Evolutionary conservation across 2,888 invertebrate species (phyloP).

Genomic region (Buathra laborator): DNA sequence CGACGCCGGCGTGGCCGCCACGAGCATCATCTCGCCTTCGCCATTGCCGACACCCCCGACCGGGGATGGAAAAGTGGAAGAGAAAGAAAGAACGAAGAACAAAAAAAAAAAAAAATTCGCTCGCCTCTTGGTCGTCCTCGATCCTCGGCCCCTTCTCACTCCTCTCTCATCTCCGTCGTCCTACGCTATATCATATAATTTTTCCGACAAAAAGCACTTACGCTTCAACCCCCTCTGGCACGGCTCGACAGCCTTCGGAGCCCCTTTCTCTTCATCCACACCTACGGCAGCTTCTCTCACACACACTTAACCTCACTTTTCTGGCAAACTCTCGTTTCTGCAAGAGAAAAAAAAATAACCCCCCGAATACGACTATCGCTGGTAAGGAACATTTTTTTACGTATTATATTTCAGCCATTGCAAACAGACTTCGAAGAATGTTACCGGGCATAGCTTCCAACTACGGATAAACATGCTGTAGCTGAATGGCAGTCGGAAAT

Average conservation of each 20-base stretch:
- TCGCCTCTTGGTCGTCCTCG: constrained; percentile 70
- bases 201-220: constrained; percentile 84
- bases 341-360: constrained; percentile 36
- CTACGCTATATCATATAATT: constrained; percentile 83
- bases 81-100: constrained; percentile 46
- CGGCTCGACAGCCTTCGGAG: constrained; percentile 66
- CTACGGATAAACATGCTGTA: too few relatives aligned
- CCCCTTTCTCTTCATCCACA: constrained; percentile 67
- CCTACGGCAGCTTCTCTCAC: constrained; percentile 63
- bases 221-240: constrained; percentile 72
- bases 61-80: constrained; percentile 61
- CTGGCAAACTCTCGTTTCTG: constrained; percentile 32
- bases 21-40: constrained; percentile 39
- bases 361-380: too few relatives aligned
- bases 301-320: constrained; percentile 72
- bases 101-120: constrained; percentile 72
- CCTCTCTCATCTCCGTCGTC: constrained; percentile 61
- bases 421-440: too few relatives aligned
- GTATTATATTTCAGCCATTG: too few relatives aligned
- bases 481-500: too few relatives aligned
- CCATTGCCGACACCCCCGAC: constrained; percentile 55
- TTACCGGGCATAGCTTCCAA: too few relatives aligned
- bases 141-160: constrained; percentile 49
- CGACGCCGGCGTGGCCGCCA: constrained; percentile 76
- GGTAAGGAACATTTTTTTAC: too few relatives aligned